Evolutionary conservation across 1,140 invertebrate species (phyloP).

Genomic region (Carposina sasakii): DNA sequence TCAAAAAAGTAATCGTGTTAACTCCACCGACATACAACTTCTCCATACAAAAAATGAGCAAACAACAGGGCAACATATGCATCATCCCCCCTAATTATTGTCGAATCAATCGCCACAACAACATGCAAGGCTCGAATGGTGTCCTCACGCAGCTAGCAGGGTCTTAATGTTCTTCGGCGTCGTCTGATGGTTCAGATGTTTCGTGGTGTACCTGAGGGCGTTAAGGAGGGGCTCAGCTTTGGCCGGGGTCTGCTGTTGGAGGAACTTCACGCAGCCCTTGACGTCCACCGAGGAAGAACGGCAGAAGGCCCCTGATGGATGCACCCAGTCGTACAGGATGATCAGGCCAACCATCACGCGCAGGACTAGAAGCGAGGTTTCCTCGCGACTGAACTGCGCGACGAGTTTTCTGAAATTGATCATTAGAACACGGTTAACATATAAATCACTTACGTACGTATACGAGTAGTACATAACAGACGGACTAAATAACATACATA

Average conservation of each 20-base stretch:
- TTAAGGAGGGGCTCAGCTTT: conserved; percentile 91
- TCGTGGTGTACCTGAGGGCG: conserved; percentile 91
- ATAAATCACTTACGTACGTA: too few species aligned
- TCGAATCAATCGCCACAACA: conserved; percentile 68
- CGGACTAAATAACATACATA: too few species aligned
- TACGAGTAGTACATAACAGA: too few species aligned
- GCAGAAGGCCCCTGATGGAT: conserved; percentile 93
- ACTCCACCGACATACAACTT: too few species aligned
- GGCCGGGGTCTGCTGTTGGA: conserved; percentile 89
- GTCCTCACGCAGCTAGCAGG: conserved; percentile 83
- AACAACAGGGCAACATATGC: too few species aligned
- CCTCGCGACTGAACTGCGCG: conserved; percentile 89
- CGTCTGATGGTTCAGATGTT: conserved; percentile 92
- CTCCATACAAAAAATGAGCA: too few species aligned
- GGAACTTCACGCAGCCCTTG: conserved; percentile 90
- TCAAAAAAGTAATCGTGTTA: too few species aligned
- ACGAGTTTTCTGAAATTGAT: conserved; percentile 82
- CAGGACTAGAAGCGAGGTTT: conserved; percentile 92
- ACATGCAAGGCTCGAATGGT: conserved; percentile 72
- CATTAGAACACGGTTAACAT: too few species aligned
- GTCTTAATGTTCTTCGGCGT: conserved; percentile 93
- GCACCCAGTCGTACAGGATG: conserved; percentile 96
- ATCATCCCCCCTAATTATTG: conserved; percentile 55
- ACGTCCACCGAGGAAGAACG: conserved; percentile 93
- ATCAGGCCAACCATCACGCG: conserved; percentile 97